A percentile compares a stretch with the other conserved stretches of the same genome.
Conservation (phyloP, 2,797 vertebrate species). For the Echiichthys vipera region DNA sequence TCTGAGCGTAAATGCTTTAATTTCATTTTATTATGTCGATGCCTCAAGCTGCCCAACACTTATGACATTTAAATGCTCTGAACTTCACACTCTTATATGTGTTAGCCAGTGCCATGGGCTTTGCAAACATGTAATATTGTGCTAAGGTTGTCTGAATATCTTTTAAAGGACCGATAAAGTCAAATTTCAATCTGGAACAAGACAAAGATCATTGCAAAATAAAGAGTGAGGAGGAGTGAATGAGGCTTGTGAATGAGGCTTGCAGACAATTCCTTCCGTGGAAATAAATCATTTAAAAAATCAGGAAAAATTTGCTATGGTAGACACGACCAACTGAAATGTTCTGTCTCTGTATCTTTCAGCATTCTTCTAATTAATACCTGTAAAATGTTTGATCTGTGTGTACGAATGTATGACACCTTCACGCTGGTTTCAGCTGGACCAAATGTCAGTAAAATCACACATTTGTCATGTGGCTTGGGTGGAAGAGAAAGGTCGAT, state of each 20-base stretch:
- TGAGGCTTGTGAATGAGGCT: no score
- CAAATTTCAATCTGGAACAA: background rate
- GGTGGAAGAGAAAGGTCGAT: background rate
- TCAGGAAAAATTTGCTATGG: background rate
- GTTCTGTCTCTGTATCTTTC: background rate
- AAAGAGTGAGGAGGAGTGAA: background rate
- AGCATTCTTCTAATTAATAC: background rate
- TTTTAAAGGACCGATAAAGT: background rate
- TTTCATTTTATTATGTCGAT: constrained; percentile 1
- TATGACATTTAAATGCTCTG: background rate
- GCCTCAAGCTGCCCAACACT: background rate
- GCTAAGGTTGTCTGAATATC: background rate
- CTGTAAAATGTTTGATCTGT: background rate
- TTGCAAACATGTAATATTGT: background rate
- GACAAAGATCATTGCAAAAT: background rate
- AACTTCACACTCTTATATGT: background rate
- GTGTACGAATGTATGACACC: background rate
- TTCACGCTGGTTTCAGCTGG: background rate
- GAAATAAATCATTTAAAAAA: background rate
- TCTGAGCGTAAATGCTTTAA: background rate
- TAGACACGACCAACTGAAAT: background rate
- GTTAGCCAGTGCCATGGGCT: background rate
- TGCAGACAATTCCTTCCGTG: background rate
- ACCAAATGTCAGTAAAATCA: background rate
- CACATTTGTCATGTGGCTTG: background rate